These are phyloP conservation scores for Presbytis comata DNA, from an alignment of 2,797 vertebrate species.

Conservation along the genomic window DNA sequence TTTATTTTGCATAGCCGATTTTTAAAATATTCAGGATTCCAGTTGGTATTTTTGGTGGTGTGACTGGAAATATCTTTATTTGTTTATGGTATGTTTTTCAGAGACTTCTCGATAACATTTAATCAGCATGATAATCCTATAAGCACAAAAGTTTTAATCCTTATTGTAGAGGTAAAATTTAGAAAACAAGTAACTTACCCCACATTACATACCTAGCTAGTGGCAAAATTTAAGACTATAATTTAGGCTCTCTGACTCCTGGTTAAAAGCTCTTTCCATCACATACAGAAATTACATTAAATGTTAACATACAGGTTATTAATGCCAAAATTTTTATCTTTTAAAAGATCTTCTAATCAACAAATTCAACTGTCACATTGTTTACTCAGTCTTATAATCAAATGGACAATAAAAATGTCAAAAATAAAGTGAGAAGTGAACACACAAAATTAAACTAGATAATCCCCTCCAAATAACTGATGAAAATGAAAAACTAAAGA, in stretches of 20 bases:
- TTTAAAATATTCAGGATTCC: slow-evolving; percentile 18
- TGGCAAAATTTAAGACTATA: background rate
- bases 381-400: background rate
- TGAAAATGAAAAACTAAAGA: background rate
- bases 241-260: background rate
- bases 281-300: background rate
- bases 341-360: background rate
- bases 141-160: background rate
- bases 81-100: slow-evolving; percentile 1
- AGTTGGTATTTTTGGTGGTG: background rate
- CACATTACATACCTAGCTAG: background rate
- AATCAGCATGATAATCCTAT: background rate
- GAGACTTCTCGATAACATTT: background rate
- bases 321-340: background rate
- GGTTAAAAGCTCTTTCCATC: background rate
- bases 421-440: background rate
- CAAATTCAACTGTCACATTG: background rate
- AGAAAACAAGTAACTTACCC: background rate
- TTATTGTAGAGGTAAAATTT: background rate
- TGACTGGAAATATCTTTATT: background rate
- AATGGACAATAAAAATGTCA: background rate
- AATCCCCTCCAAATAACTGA: background rate
- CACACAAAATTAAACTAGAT: background rate
- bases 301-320: background rate
- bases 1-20: background rate